Conservation (phyloP, 2,113 vertebrate genomes). For the Hippocampus barbouri region DNA sequence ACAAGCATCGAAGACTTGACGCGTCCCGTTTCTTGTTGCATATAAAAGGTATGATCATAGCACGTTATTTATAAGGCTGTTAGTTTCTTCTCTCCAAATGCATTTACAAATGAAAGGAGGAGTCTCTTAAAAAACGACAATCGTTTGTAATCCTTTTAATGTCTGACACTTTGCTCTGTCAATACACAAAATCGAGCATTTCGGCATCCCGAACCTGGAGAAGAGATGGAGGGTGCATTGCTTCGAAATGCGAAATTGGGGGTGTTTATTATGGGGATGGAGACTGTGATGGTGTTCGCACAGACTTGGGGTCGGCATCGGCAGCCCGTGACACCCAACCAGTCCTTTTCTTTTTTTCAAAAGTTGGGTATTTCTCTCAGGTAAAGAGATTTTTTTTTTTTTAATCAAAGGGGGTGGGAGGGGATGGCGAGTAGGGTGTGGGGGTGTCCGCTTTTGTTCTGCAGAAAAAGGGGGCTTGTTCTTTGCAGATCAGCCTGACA, state of each 20-base stretch:
- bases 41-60: neutral
- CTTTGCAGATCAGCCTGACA: constrained; percentile 71
- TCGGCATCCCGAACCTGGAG: constrained; percentile 5
- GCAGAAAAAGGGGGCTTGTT: constrained; percentile 74
- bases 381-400: constrained; percentile 63
- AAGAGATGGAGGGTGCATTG: neutral
- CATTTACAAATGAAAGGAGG: constrained; percentile 29
- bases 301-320: too few species aligned
- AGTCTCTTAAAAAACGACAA: constrained; percentile 60
- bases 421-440: constrained; percentile 38
- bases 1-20: neutral
- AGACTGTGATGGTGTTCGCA: neutral
- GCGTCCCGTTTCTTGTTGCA: neutral
- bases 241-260: neutral
- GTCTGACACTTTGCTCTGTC: constrained; percentile 69
- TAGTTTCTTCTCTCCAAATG: constrained; percentile 7
- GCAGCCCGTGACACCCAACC: too few species aligned
- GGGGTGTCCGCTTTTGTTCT: constrained; percentile 75
- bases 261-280: neutral
- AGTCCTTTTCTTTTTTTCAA: constrained; percentile 3
- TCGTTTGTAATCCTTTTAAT: constrained; percentile 77
- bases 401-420: constrained; percentile 41
- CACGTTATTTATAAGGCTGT: neutral
- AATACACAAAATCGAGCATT: constrained; percentile 67
- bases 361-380: constrained; percentile 60